A percentile compares a stretch with the other conserved stretches of the same genome.
phyloP scores from a whole-genome alignment of 2,113 vertebrate genomes.

The Cinclus cinclus region DNA sequence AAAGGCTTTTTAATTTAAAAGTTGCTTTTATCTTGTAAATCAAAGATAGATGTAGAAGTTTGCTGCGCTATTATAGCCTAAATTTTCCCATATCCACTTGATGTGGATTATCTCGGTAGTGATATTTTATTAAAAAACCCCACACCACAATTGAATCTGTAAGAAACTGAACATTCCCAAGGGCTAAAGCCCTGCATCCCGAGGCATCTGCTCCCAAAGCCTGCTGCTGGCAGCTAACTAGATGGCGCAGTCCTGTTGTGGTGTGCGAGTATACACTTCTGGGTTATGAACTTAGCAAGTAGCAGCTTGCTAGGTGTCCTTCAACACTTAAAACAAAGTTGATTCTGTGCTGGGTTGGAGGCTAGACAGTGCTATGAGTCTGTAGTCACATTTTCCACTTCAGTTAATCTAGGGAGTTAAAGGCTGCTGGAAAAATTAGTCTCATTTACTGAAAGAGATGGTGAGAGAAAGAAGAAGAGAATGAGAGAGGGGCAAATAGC shows the following conservation, averaged over 20 bases:
- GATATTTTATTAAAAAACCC: slow-evolving; percentile 66
- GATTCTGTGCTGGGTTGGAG: slow-evolving; percentile 72
- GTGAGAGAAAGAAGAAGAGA: background rate
- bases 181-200: slow-evolving; percentile 52
- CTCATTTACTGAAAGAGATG: slow-evolving; percentile 66
- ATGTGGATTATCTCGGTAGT: slow-evolving; percentile 77
- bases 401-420: slow-evolving; percentile 68
- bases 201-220: slow-evolving; percentile 57
- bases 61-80: slow-evolving; percentile 76
- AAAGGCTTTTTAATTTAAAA: slow-evolving; percentile 82
- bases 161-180: slow-evolving; percentile 63
- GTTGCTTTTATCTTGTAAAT: slow-evolving; percentile 88
- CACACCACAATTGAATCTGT: slow-evolving; percentile 52
- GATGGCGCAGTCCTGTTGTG: slow-evolving; percentile 67
- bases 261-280: background rate
- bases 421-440: slow-evolving; percentile 77
- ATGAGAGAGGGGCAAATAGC: slow-evolving; percentile 30
- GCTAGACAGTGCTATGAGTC: slow-evolving; percentile 69
- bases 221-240: slow-evolving; percentile 63
- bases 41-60: slow-evolving; percentile 78
- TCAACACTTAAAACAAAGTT: slow-evolving; percentile 70
- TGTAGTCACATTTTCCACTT: slow-evolving; percentile 77
- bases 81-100: slow-evolving; percentile 82
- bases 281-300: slow-evolving; percentile 61
- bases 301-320: slow-evolving; percentile 74